These are phyloP conservation scores for Plecturocebus donacophilus DNA, from an alignment of 2,113 vertebrate genomes.

Conservation along the genomic window DNA sequence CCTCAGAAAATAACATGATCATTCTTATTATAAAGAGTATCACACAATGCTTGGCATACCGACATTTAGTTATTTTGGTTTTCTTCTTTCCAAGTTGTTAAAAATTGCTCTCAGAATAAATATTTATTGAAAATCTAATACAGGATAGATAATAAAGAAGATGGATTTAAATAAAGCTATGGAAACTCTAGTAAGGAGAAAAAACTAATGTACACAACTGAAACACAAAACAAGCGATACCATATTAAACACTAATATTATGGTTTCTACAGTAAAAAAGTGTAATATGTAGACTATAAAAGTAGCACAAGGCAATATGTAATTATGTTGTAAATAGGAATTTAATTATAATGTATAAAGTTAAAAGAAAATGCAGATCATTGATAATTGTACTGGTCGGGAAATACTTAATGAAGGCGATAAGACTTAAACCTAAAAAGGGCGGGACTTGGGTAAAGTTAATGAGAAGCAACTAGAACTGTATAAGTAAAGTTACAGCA, in stretches of 20 bases:
- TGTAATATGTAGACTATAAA: background rate
- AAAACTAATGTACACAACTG: background rate
- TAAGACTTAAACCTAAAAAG: background rate
- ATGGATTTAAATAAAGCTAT: background rate
- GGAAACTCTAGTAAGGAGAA: background rate
- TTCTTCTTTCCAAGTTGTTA: background rate
- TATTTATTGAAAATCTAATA: background rate
- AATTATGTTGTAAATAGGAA: background rate
- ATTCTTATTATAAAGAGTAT: background rate
- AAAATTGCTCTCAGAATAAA: background rate
- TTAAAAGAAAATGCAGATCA: background rate
- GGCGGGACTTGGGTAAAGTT: background rate
- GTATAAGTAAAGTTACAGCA: background rate
- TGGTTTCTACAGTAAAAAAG: background rate
- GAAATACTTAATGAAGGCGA: background rate
- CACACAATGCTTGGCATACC: background rate
- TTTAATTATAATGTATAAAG: background rate
- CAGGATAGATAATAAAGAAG: background rate
- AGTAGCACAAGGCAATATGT: background rate
- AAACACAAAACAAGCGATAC: background rate
- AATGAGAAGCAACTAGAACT: background rate
- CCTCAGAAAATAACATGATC: background rate
- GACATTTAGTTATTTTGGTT: background rate
- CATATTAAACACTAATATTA: background rate
- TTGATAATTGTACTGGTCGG: background rate